Conservation (phyloP, 2,113 vertebrate species). For the Sinocyclocheilus maitianheensis region DNA sequence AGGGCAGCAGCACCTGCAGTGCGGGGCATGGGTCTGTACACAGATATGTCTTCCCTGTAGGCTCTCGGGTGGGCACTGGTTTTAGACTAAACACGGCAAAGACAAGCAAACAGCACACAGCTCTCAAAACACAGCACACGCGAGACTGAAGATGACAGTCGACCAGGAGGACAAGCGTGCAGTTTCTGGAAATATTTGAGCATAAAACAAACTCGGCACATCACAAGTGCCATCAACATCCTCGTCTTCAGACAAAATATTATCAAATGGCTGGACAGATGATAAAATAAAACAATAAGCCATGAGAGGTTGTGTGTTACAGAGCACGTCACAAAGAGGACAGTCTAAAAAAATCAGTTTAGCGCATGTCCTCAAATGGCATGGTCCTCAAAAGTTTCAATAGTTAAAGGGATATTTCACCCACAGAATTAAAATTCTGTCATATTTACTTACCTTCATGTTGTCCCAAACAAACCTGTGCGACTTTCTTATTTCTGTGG, state of each 20-base stretch:
- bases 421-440: neutral
- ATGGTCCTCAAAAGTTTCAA: neutral
- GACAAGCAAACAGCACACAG: conserved; percentile 67
- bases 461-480: neutral
- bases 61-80: conserved; percentile 40
- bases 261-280: conserved; percentile 21
- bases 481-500: neutral
- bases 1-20: conserved; percentile 33
- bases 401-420: neutral
- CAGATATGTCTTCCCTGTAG: conserved; percentile 43
- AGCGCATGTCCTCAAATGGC: neutral
- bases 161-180: conserved; percentile 17
- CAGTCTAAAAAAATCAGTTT: neutral
- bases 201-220: conserved; percentile 38
- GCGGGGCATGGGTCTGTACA: conserved; percentile 44
- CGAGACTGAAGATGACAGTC: conserved; percentile 34
- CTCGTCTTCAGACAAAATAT: conserved; percentile 36
- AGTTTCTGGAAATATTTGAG: conserved; percentile 46
- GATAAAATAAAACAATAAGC: conserved; percentile 21
- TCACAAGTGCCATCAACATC: conserved; percentile 20
- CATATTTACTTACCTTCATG: neutral
- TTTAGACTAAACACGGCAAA: conserved; percentile 72
- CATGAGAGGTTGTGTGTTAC: neutral
- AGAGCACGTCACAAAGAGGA: neutral
- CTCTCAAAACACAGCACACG: conserved; percentile 62